Base-by-base conservation (phyloP, 92 coral and sea anemone species). In the Montipora capitata region DNA sequence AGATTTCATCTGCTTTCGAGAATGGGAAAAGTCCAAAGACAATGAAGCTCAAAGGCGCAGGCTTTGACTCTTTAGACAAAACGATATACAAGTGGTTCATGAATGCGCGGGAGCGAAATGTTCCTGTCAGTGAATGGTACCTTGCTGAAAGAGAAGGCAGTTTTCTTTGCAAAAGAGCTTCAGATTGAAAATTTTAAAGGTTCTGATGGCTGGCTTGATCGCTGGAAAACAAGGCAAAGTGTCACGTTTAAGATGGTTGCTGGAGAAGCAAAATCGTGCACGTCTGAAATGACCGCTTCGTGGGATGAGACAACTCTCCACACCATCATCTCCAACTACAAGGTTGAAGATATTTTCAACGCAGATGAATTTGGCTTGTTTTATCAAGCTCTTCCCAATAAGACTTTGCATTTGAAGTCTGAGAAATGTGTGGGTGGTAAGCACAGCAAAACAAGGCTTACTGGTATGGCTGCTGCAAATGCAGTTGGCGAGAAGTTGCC, bases 401-500 rank as follows among this genome's bases (percentile, higher is more conserved):
- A 81, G 45, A 62, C 87, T 17, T 11, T 87, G 69, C 85, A 82
- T 45, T 76, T 87, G 71, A 82, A 81, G 84, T 79, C 84, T 18
- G 63, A 79, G 63, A 66, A 74, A 72, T 74, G 80, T 74, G 84
- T 57, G 77, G 84, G 84, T 45, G 89, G 89, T 6, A 91, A 87
- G 82, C 89, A 87, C 74, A 91, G 92, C 71, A 87, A 91, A 82
- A 77, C 57, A 7, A 45, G 78, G 64, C 41, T 91, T 51, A 91
- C 94, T 54, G 89, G 91, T 39, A 74, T 91, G 66, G 94, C 94
- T 61, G 94, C 91, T 51, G 88, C 88, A 64, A 91, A 87, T 87
- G 91, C 94, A 38, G 86, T 35, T 57, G 94, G 94, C 40, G 86
- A 87, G n/a, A 87, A 91, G 35, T 45, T 91, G 42, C 85, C 91